A percentile compares a stretch with the other conserved stretches of the same genome.
phyloP scores from a whole-genome alignment of 2,888 invertebrate genomes.

The Ochlodes sylvanus region DNA sequence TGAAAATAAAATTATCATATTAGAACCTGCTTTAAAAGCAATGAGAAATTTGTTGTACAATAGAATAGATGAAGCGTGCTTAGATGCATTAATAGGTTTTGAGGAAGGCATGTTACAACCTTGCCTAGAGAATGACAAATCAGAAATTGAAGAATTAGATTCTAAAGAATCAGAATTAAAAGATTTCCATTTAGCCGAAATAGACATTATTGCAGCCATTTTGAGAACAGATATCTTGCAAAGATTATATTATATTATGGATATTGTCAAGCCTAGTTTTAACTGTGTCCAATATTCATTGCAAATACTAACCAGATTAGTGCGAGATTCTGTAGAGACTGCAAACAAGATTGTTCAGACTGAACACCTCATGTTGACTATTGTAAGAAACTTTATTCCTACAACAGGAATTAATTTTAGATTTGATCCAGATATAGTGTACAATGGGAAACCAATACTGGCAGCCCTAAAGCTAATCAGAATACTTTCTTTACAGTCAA shows the following conservation, averaged over 20 bases:
- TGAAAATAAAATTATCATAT: slow-evolving; percentile 89
- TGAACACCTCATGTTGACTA: slow-evolving; percentile 86
- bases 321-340: slow-evolving; percentile 90
- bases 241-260: slow-evolving; percentile 91
- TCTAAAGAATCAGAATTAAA: slow-evolving; percentile 87
- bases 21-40: slow-evolving; percentile 91
- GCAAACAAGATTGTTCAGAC: slow-evolving; percentile 87
- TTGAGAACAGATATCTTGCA: slow-evolving; percentile 91
- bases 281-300: slow-evolving; percentile 90
- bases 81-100: slow-evolving; percentile 88
- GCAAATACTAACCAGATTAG: slow-evolving; percentile 91
- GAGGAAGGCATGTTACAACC: slow-evolving; percentile 88
- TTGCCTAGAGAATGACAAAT: slow-evolving; percentile 77
- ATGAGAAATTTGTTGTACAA: slow-evolving; percentile 90
- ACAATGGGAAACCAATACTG: slow-evolving; percentile 87
- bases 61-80: slow-evolving; percentile 91
- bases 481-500: slow-evolving; percentile 87
- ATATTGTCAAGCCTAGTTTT: slow-evolving; percentile 88
- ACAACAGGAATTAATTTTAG: slow-evolving; percentile 63
- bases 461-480: slow-evolving; percentile 90
- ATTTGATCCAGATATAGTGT: slow-evolving; percentile 75
- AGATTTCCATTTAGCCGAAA: slow-evolving; percentile 94
- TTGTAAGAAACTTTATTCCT: slow-evolving; percentile 86
- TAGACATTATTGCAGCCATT: slow-evolving; percentile 91
- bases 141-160: slow-evolving; percentile 83